Base-by-base conservation (phyloP, 2,113 vertebrate genomes). In the Cyanoramphus novaezelandiae region DNA sequence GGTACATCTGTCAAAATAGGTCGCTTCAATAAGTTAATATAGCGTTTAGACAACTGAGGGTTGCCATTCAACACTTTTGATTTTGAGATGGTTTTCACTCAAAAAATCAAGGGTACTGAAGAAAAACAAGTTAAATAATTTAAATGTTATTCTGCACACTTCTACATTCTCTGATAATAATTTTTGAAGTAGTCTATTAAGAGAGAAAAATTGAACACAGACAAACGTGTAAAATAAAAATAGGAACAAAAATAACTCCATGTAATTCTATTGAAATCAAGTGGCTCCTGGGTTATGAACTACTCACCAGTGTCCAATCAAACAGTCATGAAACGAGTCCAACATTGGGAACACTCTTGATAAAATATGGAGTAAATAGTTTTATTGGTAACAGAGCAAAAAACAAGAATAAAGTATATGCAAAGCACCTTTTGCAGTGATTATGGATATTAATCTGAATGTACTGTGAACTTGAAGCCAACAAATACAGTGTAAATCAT, bases 1-100 rank as follows among this genome's bases (percentile, higher is more conserved):
- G 94, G 35, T 55, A 88, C 55, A 69, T 85, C 90, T 93, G 79
- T 29, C 82, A 76, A 92, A 94, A 91, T 71, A 78, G 5, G 17
- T 89, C 93, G 71, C 39, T 91, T 19, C 57, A 74, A 76, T 57
- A 81, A 86, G 64, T 87, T 94, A 87, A 79, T 83, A 88, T 19
- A 90, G 17, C 62, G 79, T 90, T 79, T 62, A 76, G 74, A 60
- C 17, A 80, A 64, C 44, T 29, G 27, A 82, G 25, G 5, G 23
- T 53, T 90, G 24, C 60, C 39, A 71, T 65, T 83, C 47, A 86
- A 82, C 41, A 74, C 31, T 83, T 90, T 50, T 71, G 82, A 71
- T 85, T 88, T 81, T 92, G 65, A 90, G 68, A 85, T 25, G 37
- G 35, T 24, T 81, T 91, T 81, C 69, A 82, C 25, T 86, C 59